Evolutionary conservation across 2,797 vertebrate genomes (phyloP).

Genomic region (Aphelocoma californica): DNA sequence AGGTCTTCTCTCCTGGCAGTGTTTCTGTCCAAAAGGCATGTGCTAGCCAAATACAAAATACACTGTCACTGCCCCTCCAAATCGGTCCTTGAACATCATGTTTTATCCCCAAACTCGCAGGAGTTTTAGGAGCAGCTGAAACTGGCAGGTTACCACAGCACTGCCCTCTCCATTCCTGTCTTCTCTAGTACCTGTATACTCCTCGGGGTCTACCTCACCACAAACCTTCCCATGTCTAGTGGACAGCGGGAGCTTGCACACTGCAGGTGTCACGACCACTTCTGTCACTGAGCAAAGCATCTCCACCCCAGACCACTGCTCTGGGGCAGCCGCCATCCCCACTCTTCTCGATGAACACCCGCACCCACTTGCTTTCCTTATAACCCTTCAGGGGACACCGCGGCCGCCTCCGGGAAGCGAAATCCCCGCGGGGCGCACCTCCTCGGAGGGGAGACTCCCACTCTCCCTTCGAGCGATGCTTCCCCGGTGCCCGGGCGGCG

Average conservation of each 20-base stretch:
- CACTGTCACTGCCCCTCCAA: background rate
- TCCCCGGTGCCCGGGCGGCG: background rate
- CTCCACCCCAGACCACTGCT: background rate
- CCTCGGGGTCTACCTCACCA: fast-evolving
- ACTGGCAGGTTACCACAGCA: background rate
- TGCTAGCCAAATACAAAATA: background rate
- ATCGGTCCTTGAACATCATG: fast-evolving
- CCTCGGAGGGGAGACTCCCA: fast-evolving
- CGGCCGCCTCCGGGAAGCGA: background rate
- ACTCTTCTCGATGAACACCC: fast-evolving
- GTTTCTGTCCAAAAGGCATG: background rate
- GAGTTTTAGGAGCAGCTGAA: background rate
- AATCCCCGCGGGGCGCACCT: fast-evolving
- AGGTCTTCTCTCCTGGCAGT: background rate
- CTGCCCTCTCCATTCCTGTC: fast-evolving
- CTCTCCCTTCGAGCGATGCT: fast-evolving
- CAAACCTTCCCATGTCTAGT: fast-evolving
- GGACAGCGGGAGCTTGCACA: background rate
- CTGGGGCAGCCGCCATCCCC: background rate
- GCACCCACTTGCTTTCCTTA: background rate
- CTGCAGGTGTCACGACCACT: background rate
- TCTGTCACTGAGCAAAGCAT: fast-evolving
- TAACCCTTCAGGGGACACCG: background rate
- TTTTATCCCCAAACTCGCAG: background rate
- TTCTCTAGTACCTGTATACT: background rate